Percentiles rank a stretch among this genome's conserved stretches.
Conservation (phyloP, 2,113 vertebrate species). For the Opisthocomus hoazin region DNA sequence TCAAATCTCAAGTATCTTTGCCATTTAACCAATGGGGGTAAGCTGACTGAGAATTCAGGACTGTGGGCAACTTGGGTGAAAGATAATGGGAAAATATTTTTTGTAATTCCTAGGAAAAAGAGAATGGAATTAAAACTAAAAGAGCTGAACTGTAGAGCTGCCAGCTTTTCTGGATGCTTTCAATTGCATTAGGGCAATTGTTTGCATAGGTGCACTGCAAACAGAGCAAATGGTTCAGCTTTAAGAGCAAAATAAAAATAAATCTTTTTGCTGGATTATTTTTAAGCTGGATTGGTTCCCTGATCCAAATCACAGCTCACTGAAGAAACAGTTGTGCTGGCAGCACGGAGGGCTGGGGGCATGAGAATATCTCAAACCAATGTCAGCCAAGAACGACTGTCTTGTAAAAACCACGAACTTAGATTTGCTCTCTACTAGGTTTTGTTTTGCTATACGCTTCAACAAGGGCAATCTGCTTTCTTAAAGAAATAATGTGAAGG, state of each 20-base stretch:
- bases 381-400: background rate
- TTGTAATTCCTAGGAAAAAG: background rate
- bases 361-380: background rate
- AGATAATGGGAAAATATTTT: background rate
- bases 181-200: background rate
- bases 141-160: background rate
- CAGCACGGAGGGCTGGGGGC: background rate
- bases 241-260: slow-evolving; percentile 43
- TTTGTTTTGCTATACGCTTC: background rate
- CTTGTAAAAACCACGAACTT: background rate
- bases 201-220: background rate
- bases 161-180: background rate
- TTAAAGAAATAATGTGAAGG: background rate
- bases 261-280: slow-evolving; percentile 51
- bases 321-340: slow-evolving; percentile 40
- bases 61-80: background rate
- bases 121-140: background rate
- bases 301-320: slow-evolving; percentile 40
- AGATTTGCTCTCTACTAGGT: background rate
- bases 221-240: background rate
- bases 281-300: slow-evolving; percentile 52
- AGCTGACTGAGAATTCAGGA: background rate
- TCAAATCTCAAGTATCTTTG: background rate
- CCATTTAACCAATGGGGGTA: background rate
- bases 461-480: background rate